Evolutionary conservation across 92 coral and sea anemone species (phyloP).

Genomic region (Zoanthus sansibaricus): DNA sequence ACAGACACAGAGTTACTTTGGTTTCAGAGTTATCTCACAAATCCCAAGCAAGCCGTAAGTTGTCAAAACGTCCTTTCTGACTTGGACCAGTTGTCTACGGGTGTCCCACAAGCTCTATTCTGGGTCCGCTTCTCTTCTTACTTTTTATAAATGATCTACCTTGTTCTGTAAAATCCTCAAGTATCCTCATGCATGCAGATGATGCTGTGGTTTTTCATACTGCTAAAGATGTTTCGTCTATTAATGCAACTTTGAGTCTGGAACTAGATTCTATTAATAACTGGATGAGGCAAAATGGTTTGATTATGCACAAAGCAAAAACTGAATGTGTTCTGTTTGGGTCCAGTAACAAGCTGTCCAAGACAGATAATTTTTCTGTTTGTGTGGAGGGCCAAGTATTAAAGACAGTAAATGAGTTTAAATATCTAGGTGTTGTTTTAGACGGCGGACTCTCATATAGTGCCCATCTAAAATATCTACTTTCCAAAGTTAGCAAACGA

Average conservation of each 20-base stretch:
- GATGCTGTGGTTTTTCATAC: constrained; percentile 54
- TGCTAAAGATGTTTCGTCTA: constrained; percentile 29
- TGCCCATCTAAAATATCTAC: constrained; percentile 22
- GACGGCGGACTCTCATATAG: constrained; percentile 33
- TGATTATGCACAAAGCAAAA: constrained; percentile 44
- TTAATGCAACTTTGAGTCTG: constrained; percentile 24
- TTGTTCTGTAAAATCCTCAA: constrained; percentile 13
- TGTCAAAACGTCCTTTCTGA: constrained; percentile 45
- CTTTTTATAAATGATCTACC: constrained; percentile 43
- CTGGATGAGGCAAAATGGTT: constrained; percentile 43
- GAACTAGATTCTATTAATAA: constrained; percentile 4
- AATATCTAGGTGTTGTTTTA: constrained; percentile 39
- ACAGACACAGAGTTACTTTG: constrained; percentile 24
- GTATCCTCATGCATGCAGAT: constrained; percentile 44
- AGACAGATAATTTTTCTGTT: constrained; percentile 35
- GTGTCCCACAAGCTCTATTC: constrained; percentile 49
- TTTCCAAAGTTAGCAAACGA: constrained; percentile 44
- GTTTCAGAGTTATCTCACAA: constrained; percentile 41
- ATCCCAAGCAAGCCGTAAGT: constrained; percentile 30
- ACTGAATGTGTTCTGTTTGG: constrained; percentile 54
- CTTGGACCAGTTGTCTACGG: constrained; percentile 26
- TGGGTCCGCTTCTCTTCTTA: constrained; percentile 53
- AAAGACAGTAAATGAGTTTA: constrained; percentile 42
- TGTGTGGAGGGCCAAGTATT: constrained; percentile 28
- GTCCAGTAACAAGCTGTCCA: constrained; percentile 36